Evolutionary conservation across 2,888 invertebrate genomes (phyloP).

Genomic region (Tryphoninae sp.): DNA sequence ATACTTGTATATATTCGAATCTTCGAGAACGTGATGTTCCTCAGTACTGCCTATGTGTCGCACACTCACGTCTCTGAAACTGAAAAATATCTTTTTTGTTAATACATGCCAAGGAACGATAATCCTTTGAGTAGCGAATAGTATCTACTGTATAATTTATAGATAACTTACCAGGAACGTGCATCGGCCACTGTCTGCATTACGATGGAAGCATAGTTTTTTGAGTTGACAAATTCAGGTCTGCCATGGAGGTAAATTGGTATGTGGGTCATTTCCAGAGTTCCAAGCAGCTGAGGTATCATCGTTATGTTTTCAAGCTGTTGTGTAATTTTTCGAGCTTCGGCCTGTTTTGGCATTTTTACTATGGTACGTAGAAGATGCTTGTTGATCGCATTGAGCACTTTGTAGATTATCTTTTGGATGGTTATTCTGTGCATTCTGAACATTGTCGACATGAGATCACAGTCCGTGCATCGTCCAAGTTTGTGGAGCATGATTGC

Average conservation of each 20-base stretch:
- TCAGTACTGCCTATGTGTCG: slow-evolving; percentile 62
- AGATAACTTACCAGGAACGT: slow-evolving; percentile 62
- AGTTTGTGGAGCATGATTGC: slow-evolving; percentile 67
- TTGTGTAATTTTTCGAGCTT: slow-evolving; percentile 12
- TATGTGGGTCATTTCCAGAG: slow-evolving; percentile 63
- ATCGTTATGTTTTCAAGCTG: slow-evolving; percentile 26
- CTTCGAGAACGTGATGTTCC: slow-evolving; percentile 53
- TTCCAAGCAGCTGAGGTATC: slow-evolving; percentile 39
- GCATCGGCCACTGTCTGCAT: slow-evolving; percentile 69
- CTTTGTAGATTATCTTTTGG: slow-evolving; percentile 62
- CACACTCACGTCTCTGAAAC: slow-evolving; percentile 67
- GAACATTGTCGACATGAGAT: slow-evolving; percentile 65
- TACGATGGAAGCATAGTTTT: slow-evolving; percentile 67
- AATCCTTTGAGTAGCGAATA: too few species aligned
- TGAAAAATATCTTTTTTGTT: slow-evolving; percentile 33
- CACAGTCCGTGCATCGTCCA: slow-evolving; percentile 61
- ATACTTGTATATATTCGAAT: slow-evolving; percentile 64
- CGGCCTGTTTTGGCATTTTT: slow-evolving; percentile 35
- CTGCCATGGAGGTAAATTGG: slow-evolving; percentile 62
- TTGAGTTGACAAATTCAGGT: slow-evolving; percentile 64
- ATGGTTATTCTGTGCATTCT: slow-evolving; percentile 67
- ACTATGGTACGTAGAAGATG: slow-evolving; percentile 7
- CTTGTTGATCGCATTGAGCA: slow-evolving; percentile 4
- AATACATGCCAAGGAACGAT: neutral
- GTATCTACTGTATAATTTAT: too few species aligned